Conservation (phyloP, 2,888 invertebrate species). For the Acleris emargana region DNA sequence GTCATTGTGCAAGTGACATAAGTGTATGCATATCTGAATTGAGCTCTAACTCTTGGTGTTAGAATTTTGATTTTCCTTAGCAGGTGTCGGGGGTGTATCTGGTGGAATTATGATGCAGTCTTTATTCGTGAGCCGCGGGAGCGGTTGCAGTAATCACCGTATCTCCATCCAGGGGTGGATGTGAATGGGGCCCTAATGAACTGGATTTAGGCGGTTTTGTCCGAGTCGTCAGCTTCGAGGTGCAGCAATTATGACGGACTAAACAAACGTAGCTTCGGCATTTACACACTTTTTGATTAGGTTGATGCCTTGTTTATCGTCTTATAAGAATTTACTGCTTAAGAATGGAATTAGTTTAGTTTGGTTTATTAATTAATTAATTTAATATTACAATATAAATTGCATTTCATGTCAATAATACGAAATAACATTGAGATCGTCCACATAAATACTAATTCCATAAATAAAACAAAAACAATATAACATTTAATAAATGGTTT, state of each 20-base stretch:
- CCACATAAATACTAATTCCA: too few species aligned
- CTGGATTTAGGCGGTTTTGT: constrained; percentile 84
- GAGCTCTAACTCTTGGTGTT: constrained; percentile 60
- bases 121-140: constrained; percentile 84
- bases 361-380: too few species aligned
- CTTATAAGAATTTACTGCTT: not conserved
- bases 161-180: constrained; percentile 82
- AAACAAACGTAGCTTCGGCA: constrained; percentile 71
- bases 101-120: constrained; percentile 84
- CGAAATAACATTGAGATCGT: too few species aligned
- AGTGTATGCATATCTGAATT: constrained; percentile 54
- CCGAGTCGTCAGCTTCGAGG: constrained; percentile 78
- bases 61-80: constrained; percentile 64
- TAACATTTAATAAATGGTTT: too few species aligned
- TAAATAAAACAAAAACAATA: too few species aligned
- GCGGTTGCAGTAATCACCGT: constrained; percentile 84
- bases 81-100: constrained; percentile 71
- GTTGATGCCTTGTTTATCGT: constrained; percentile 21
- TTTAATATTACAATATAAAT: too few species aligned
- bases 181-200: constrained; percentile 84
- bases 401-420: too few species aligned
- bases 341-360: too few species aligned
- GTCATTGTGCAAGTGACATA: constrained; percentile 82
- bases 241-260: constrained; percentile 81
- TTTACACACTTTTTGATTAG: constrained; percentile 57